Conservation (phyloP, 2,797 vertebrate genomes). For the Toxotes lorentzi region DNA sequence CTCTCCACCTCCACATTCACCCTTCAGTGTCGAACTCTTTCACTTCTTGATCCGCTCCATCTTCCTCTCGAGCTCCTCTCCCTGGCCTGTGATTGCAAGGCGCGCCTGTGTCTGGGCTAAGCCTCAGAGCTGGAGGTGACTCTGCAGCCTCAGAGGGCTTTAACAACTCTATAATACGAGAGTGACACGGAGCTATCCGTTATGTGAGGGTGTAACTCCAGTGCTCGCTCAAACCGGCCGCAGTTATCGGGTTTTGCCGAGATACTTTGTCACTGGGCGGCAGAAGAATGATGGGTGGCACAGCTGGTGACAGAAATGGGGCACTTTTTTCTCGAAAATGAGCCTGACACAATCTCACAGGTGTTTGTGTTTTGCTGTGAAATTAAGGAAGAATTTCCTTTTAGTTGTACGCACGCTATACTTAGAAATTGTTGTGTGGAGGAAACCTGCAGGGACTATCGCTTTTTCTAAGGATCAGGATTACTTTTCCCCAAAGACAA, state of each 20-base stretch:
- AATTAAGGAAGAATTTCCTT: not conserved
- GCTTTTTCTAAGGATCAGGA: not conserved
- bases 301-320: conserved; percentile 35
- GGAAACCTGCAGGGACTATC: not conserved
- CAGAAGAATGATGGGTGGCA: conserved; percentile 24
- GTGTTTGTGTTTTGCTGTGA: not conserved
- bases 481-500: conserved; percentile 22
- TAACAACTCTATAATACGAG: conserved; percentile 50
- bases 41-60: conserved; percentile 34
- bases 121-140: conserved; percentile 44
- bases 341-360: not conserved
- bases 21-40: conserved; percentile 31
- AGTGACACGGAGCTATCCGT: conserved; percentile 46
- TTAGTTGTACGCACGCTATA: not conserved
- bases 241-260: conserved; percentile 35
- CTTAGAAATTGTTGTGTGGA: not conserved
- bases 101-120: conserved; percentile 44
- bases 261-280: conserved; percentile 45
- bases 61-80: conserved; percentile 21
- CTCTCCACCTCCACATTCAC: conserved; percentile 30
- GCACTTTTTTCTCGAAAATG: conserved; percentile 22
- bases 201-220: conserved; percentile 34
- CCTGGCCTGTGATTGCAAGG: conserved; percentile 21
- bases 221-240: conserved; percentile 22
- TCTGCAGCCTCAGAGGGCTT: conserved; percentile 47